Conservation (phyloP, 2,113 vertebrate genomes). For the Campylomormyrus numenius region DNA sequence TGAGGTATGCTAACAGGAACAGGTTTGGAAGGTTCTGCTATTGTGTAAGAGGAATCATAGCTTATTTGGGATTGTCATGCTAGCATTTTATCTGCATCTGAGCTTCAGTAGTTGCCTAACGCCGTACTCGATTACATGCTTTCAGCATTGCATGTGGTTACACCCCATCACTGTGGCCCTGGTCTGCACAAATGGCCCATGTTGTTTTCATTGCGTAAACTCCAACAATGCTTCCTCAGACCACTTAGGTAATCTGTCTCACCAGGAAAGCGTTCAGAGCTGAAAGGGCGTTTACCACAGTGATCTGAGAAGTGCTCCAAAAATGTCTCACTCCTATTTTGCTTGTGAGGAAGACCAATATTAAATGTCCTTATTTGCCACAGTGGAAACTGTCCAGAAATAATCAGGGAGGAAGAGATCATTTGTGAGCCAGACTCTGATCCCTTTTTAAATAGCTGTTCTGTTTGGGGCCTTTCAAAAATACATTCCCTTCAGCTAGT, state of each 20-base stretch:
- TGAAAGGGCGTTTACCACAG: neutral
- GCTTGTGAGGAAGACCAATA: neutral
- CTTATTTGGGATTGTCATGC: neutral
- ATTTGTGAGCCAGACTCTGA: neutral
- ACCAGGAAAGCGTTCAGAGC: neutral
- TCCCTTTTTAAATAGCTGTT: neutral
- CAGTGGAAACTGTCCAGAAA: neutral
- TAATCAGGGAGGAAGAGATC: neutral
- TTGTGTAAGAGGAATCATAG: neutral
- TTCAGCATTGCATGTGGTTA: neutral
- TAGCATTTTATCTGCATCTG: neutral
- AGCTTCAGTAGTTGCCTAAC: neutral
- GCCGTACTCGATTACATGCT: neutral
- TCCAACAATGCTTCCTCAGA: neutral
- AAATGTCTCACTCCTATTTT: neutral
- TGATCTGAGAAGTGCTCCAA: neutral
- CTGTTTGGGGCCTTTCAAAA: neutral
- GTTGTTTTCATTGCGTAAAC: neutral
- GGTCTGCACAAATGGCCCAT: neutral
- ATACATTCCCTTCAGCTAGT: neutral
- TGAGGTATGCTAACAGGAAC: neutral
- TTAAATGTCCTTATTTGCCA: neutral
- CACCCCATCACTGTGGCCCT: neutral
- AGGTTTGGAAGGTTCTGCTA: neutral
- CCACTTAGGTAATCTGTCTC: neutral